Base-by-base conservation (phyloP, 2,888 invertebrate species). In the Lomographa bimaculata region DNA sequence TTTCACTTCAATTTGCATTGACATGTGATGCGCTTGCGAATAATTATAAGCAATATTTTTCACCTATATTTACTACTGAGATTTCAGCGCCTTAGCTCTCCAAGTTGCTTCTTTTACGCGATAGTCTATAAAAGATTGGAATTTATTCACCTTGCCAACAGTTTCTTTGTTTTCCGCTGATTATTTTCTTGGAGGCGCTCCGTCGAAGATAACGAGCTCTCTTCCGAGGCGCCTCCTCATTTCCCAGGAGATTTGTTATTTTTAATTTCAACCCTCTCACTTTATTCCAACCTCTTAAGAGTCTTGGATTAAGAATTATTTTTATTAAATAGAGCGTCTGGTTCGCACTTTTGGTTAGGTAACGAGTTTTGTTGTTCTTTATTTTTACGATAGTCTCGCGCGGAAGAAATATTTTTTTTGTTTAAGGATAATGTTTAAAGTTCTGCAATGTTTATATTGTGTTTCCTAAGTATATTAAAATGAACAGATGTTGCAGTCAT, bases 181-280 rank as follows among this genome's bases (percentile, higher is more conserved):
- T 73, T 75, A 75, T 75, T 75, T 78, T 75, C 69, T 71, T 64
- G 53, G 54, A 63, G 54, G 62, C 54, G 59, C 36, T 7, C 54
- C 58, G 61, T 64, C 66, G 70, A 74, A 75, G 74, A 75, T 79
- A 77, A 79, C 71, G 78, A 79, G 75, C 60, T 46, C 58, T 66
- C 67, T 75, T 69, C 65, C 56, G 60, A 69, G 67, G 62, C 63
- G 69, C 68, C 72, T 68, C 54, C 64, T 75, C 73, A 77, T 75
- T 78, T 78, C 72, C 75, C 70, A 62, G 61, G 61, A 62, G 70
- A 60, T 71, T 71, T 69, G 63, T 73, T 74, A 66, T 73, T 77
- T 77, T 77, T 76, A 73, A 71, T 72, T 77, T 73, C 53, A 63
- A 55, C 50, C 57, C 46, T 47, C 36, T 50, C 37, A 45, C 48